Percentiles rank a stretch among this genome's conserved stretches.
These are phyloP conservation scores for Epirrhoe alternata DNA, from an alignment of 2,888 invertebrate genomes.

Conservation along the genomic window DNA sequence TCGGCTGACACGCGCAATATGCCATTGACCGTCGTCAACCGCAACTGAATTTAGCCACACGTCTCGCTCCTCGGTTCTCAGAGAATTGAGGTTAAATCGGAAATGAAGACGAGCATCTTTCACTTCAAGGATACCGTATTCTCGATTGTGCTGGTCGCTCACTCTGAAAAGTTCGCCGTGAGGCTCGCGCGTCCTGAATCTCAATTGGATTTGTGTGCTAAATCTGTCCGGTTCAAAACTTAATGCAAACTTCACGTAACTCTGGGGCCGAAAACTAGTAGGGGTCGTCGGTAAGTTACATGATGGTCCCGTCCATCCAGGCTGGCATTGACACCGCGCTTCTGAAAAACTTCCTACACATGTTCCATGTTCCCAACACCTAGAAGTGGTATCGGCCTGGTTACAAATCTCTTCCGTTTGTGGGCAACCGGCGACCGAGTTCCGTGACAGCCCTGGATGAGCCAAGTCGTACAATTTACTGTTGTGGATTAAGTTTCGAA, in stretches of 20 bases:
- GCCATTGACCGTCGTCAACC: conserved; percentile 99
- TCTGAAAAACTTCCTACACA: conserved; percentile 96
- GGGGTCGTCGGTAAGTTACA: conserved; percentile 94
- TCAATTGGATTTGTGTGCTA: conserved; percentile 95
- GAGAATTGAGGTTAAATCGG: conserved; percentile 96
- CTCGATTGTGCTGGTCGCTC: conserved; percentile 96
- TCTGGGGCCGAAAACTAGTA: conserved; percentile 96
- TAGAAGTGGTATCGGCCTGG: conserved; percentile 92
- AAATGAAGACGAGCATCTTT: conserved; percentile 95
- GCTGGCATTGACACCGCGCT: conserved; percentile 96
- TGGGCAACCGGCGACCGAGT: conserved; percentile 95
- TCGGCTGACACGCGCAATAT: conserved; percentile 95
- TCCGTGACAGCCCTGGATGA: conserved; percentile 94
- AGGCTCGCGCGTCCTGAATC: conserved; percentile 96
- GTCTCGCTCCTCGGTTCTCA: conserved; percentile 95
- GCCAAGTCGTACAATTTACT: conserved; percentile 98
- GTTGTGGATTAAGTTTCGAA: conserved; percentile 97
- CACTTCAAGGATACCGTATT: conserved; percentile 96
- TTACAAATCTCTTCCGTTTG: conserved; percentile 97
- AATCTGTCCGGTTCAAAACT: conserved; percentile 97
- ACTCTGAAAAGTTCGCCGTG: conserved; percentile 97
- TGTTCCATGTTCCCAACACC: conserved; percentile 97
- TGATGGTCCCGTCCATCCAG: conserved; percentile 97
- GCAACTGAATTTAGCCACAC: conserved; percentile 95
- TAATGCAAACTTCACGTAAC: conserved; percentile 98